Base-by-base conservation (phyloP, 2,113 vertebrate genomes). In the Syngnathoides biaculeatus region DNA sequence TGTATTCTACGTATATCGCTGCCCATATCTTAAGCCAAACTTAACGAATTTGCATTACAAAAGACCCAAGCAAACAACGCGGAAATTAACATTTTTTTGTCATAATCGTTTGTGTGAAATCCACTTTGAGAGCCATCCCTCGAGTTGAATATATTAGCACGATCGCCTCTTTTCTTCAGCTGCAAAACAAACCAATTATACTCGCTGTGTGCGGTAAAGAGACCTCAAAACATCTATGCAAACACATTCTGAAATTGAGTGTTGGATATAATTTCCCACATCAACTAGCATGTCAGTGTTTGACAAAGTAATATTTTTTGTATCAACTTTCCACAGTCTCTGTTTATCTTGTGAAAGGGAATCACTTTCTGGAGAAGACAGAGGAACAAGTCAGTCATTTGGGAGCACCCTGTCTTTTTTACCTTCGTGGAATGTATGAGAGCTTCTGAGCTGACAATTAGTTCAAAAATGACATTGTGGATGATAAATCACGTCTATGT, bases 31-130 rank as follows among this genome's bases (percentile, higher is more conserved):
- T 69, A 45, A 50, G 64, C 22, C 81, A 81, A 86, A 69, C 74
- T 79, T 79, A 52, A 62, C 63, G 0, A 0, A 88, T 90, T 91
- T 88, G 82, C 90, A 91, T 92, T 71, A 90, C 84, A 92, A 92
- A 88, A 81, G 77, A 24, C 64, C 84, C 75, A 85, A 68, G 67
- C 81, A 80, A 73, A 87, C 86, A 85, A 84, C 84, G 72, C 68
- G 78, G 73, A 63, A 79, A 43, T 62, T 26, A 84, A n/a, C n/a
- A n/a, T n/a, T n/a, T n/a, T 92, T 84, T 72, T 83, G 69, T 90
- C 86, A 86, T 78, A 82, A 90, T 90, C 92, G 89, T 92, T 86
- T 65, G 38, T 79, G 87, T 84, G 76, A 86, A 91, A 90, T 86
- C 64, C 86, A 68, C 77, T 73, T 77, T 86, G 89, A 91, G 80